phyloP scores from a whole-genome alignment of 1,140 invertebrate genomes.

The Yoshiicerus persimilis region DNA sequence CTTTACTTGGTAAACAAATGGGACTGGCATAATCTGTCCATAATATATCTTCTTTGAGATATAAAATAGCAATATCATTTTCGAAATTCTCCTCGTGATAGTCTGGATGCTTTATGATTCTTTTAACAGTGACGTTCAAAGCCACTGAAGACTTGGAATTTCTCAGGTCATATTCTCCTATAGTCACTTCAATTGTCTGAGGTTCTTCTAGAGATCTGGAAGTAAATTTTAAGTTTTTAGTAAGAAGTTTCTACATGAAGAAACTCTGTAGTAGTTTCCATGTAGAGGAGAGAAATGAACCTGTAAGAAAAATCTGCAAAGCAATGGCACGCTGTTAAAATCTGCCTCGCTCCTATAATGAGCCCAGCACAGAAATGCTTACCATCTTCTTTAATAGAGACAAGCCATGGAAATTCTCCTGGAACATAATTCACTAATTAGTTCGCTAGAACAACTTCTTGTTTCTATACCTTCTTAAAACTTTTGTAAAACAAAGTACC shows the following conservation, averaged over 20 bases:
- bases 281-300: background rate
- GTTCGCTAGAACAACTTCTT: background rate
- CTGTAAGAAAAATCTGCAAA: slow-evolving; percentile 28
- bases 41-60: background rate
- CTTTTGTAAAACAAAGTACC: background rate
- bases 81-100: background rate
- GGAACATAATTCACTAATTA: background rate
- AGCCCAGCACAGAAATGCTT: slow-evolving; percentile 23
- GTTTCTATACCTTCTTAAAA: too few relatives aligned
- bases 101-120: slow-evolving; percentile 16
- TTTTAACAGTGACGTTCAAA: slow-evolving; percentile 6
- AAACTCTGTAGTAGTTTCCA: background rate
- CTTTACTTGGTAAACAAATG: slow-evolving; percentile 11
- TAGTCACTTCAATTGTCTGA: slow-evolving; percentile 7
- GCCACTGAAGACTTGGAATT: background rate
- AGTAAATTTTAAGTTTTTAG: background rate
- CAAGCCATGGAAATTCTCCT: slow-evolving; percentile 35
- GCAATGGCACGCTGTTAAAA: slow-evolving; percentile 29
- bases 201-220: background rate
- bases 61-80: slow-evolving; percentile 27
- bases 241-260: background rate
- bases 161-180: background rate
- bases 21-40: slow-evolving; percentile 8
- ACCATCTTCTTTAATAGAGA: slow-evolving; percentile 22
- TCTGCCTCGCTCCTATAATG: background rate